Evolutionary conservation across 2,113 vertebrate genomes (phyloP), one percentile per base, ranked within the genome.

Genomic region (Hypocryptadius cinnamomeus): DNA sequence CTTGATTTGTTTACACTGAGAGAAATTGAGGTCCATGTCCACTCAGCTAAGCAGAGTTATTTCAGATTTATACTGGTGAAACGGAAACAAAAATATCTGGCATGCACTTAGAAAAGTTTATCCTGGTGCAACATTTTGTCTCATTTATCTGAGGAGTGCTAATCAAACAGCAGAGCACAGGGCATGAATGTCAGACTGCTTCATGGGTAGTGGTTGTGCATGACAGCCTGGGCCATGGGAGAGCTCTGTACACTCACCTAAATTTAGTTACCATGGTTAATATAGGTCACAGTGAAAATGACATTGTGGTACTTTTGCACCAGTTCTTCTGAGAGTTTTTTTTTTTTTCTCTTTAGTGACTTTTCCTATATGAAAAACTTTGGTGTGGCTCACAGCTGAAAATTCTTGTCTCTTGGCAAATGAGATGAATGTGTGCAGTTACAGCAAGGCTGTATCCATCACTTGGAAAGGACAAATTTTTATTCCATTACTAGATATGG

Each of bases 161-260:
- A 42, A 4, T 90, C 40, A 42, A 83, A 24, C 20, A 69, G 28
- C 24, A 56, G 33, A 82, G 66, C 39, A 44, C 19, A n/a, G 17
- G 23, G 20, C 63, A 37, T 39, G 40, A 79, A 15, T 47, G 19
- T 79, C 37, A 66, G 23, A 11, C 51, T 79, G 37, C 33, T 83
- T 85, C 24, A 21, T 39, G 48, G 30, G 42, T 53, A 60, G 45
- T 0, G 1, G 23, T 35, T 77, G 63, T 53, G 30, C 63, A 44
- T 69, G 63, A 24, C 28, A 65, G 40, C n/a, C 59, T 33, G 33
- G 25, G 19, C 30, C 48, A 59, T 0, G 2, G 11, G 25, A 90
- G 4, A 61, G 12, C 16, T 56, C 42, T 73, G 20, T 53, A 25
- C 0, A 2, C 1, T 1, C 22, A 20, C 15, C 51, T 73, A 33